These are phyloP conservation scores for Sternarchorhynchus goeldii DNA, from an alignment of 2,797 vertebrate genomes.

Conservation along the genomic window DNA sequence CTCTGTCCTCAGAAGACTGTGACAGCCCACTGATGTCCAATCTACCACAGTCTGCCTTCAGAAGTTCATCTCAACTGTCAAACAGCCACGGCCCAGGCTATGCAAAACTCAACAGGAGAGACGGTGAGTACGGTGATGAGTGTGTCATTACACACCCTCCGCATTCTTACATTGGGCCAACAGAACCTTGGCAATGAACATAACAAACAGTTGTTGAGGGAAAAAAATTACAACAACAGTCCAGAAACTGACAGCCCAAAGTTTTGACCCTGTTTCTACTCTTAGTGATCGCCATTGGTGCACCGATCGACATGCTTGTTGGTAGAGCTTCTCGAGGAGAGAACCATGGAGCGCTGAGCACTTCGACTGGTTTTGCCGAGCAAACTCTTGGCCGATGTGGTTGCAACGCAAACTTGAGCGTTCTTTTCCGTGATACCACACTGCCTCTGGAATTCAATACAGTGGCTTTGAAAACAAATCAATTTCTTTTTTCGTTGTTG, in stretches of 20 bases:
- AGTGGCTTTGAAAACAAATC: background rate
- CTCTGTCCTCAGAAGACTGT: slow-evolving; percentile 75
- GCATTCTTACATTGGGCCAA: background rate
- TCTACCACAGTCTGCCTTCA: slow-evolving; percentile 79
- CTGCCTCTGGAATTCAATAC: background rate
- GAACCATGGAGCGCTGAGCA: too few relatives aligned
- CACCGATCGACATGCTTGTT: background rate
- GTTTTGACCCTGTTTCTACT: too few relatives aligned
- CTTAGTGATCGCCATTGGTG: too few relatives aligned
- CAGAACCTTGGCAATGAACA: background rate
- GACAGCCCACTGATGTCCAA: slow-evolving; percentile 76
- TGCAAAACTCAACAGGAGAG: slow-evolving; percentile 84
- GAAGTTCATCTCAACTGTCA: slow-evolving; percentile 82
- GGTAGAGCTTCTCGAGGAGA: background rate
- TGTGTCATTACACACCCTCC: background rate
- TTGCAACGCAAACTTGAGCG: background rate
- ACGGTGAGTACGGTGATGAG: slow-evolving; percentile 71
- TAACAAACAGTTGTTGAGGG: background rate
- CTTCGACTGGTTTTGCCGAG: too few relatives aligned
- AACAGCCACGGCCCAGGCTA: slow-evolving; percentile 83
- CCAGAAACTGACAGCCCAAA: too few relatives aligned
- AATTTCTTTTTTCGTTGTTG: background rate
- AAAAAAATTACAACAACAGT: too few relatives aligned
- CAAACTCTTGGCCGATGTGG: too few relatives aligned
- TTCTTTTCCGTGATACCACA: background rate